Conservation (phyloP, 2,113 vertebrate species). For the Myocastor coypus region DNA sequence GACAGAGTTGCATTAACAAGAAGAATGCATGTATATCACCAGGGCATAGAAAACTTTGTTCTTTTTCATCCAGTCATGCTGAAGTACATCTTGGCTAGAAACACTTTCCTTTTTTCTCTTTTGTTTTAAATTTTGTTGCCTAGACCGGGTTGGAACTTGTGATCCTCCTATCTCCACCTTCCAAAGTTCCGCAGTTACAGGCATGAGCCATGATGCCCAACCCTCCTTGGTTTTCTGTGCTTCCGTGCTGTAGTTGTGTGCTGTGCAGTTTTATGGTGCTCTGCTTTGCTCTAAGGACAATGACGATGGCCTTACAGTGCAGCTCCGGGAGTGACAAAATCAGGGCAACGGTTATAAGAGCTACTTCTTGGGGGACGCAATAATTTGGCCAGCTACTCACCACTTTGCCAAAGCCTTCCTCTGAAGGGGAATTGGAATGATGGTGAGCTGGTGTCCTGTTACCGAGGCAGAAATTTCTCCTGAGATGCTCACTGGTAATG, state of each 20-base stretch:
- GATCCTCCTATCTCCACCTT: neutral
- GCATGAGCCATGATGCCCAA: neutral
- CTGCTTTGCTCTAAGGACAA: neutral
- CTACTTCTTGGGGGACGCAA: neutral
- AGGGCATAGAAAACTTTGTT: neutral
- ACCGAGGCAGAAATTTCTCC: neutral
- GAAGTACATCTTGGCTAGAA: neutral
- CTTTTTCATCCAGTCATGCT: neutral
- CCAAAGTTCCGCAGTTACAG: neutral
- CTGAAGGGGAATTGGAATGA: neutral
- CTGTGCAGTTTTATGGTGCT: neutral
- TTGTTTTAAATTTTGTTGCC: neutral
- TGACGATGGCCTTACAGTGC: neutral
- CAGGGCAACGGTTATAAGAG: neutral
- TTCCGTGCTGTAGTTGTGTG: neutral
- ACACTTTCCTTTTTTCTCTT: neutral
- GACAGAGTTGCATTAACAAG: neutral
- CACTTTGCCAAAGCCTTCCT: neutral
- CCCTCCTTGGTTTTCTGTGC: neutral
- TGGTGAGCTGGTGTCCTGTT: neutral
- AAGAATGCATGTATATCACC: neutral
- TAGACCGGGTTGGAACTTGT: neutral
- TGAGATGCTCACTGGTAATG: neutral
- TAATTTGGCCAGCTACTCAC: neutral
- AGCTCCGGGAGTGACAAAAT: neutral